Evolutionary conservation across 2,888 invertebrate species (phyloP).

Genomic region (Cheilosia impressa): DNA sequence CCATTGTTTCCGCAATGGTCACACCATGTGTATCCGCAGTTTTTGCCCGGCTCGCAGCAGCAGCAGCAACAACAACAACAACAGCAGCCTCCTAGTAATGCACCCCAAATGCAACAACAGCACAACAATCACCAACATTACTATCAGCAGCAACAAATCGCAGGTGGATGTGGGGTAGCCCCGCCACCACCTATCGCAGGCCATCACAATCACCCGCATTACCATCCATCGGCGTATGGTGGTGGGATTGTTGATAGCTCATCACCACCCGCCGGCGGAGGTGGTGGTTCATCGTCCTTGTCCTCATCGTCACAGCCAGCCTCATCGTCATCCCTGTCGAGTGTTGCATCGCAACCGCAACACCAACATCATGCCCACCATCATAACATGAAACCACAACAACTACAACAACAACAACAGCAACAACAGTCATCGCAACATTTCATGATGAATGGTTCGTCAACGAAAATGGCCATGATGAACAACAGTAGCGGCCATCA

Average conservation of each 20-base stretch:
- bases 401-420: slow-evolving; percentile 71
- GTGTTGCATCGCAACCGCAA: slow-evolving; percentile 81
- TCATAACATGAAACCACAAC: slow-evolving; percentile 77
- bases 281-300: slow-evolving; percentile 81
- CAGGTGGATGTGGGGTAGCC: slow-evolving; percentile 62
- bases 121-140: slow-evolving; percentile 78
- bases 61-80: slow-evolving; percentile 84
- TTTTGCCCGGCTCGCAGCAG: slow-evolving; percentile 95
- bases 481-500: slow-evolving; percentile 73
- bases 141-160: slow-evolving; percentile 79
- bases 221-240: slow-evolving; percentile 77
- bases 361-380: slow-evolving; percentile 77
- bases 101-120: slow-evolving; percentile 77
- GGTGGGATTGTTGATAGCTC: slow-evolving; percentile 79
- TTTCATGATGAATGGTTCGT: slow-evolving; percentile 70
- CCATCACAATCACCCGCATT: slow-evolving; percentile 78
- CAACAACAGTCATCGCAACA: slow-evolving; percentile 75
- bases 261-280: slow-evolving; percentile 80
- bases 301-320: slow-evolving; percentile 83
- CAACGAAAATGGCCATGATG: slow-evolving; percentile 72
- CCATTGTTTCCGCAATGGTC: slow-evolving; percentile 97
- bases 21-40: slow-evolving; percentile 97
- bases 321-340: slow-evolving; percentile 82
- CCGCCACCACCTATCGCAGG: slow-evolving; percentile 45
- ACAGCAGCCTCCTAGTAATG: slow-evolving; percentile 81